Evolutionary conservation across 2,113 vertebrate genomes (phyloP).

Genomic region (Reinhardtius hippoglossoides): DNA sequence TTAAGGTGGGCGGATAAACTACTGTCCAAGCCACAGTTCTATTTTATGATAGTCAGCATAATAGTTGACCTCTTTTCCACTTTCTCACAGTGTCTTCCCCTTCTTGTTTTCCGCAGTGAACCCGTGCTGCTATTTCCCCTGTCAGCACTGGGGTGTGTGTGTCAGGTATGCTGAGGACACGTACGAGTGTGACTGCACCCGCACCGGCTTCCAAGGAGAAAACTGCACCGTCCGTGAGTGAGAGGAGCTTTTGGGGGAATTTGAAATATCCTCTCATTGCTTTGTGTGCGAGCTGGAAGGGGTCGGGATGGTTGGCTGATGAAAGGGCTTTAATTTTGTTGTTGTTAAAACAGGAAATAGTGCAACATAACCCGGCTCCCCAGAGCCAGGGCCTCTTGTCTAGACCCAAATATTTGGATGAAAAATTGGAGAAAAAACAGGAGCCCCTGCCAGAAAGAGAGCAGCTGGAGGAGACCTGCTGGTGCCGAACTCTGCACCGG

Average conservation of each 20-base stretch:
- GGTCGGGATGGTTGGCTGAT: background rate
- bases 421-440: background rate
- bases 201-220: conserved; percentile 89
- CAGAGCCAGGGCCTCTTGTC: conserved; percentile 11
- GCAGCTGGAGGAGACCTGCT: conserved; percentile 22
- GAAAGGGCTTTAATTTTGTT: background rate
- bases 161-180: conserved; percentile 79
- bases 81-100: background rate
- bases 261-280: conserved; percentile 22
- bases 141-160: conserved; percentile 92
- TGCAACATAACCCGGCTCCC: conserved; percentile 17
- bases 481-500: background rate
- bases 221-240: conserved; percentile 95
- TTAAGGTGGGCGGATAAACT: background rate
- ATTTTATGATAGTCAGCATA: background rate
- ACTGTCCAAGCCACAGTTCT: background rate
- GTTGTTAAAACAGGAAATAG: conserved; percentile 23
- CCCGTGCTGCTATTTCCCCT: conserved; percentile 93
- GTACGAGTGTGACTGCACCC: conserved; percentile 96
- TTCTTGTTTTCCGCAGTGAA: conserved; percentile 84
- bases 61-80: background rate
- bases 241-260: conserved; percentile 25
- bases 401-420: conserved; percentile 64
- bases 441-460: background rate
- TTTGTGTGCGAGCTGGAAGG: background rate